Percentiles rank a stretch among this genome's conserved stretches.
Evolutionary conservation across 30 jellyfish, hydroid and myxozoan species (phyloP).

Genomic region (Rhopilema esculentum): DNA sequence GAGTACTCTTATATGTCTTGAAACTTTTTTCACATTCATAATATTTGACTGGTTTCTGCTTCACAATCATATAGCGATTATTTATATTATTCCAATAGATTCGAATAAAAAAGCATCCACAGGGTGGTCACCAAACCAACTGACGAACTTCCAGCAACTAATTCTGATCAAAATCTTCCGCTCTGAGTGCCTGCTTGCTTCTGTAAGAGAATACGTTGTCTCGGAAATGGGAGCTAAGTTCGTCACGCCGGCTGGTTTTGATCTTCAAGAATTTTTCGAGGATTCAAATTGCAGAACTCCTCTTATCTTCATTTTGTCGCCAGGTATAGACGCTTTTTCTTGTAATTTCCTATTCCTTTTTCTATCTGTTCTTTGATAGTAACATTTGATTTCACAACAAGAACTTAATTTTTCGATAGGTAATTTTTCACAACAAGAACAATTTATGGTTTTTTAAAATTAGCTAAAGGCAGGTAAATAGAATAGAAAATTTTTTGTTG

Average conservation of each 20-base stretch:
- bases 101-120: not conserved
- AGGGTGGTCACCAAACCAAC: slow-evolving; percentile 62
- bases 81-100: not conserved
- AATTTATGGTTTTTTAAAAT: no score
- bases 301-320: slow-evolving; percentile 74
- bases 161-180: slow-evolving; percentile 64
- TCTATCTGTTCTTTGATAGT: not conserved
- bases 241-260: slow-evolving; percentile 82
- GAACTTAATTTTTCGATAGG: no score
- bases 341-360: no score
- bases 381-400: not conserved
- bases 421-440: no score
- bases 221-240: slow-evolving; percentile 65
- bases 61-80: not conserved
- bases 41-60: not conserved
- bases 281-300: slow-evolving; percentile 85
- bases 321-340: slow-evolving; percentile 52
- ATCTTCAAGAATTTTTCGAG: slow-evolving; percentile 79
- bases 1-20: no score
- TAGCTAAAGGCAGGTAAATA: no score
- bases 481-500: no score
- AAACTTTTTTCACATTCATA: no score
- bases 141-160: slow-evolving; percentile 67
- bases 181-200: slow-evolving; percentile 60
- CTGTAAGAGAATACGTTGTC: slow-evolving; percentile 59